Evolutionary conservation across 2,113 vertebrate species (phyloP).

Genomic region (Hyperopisus bebe): DNA sequence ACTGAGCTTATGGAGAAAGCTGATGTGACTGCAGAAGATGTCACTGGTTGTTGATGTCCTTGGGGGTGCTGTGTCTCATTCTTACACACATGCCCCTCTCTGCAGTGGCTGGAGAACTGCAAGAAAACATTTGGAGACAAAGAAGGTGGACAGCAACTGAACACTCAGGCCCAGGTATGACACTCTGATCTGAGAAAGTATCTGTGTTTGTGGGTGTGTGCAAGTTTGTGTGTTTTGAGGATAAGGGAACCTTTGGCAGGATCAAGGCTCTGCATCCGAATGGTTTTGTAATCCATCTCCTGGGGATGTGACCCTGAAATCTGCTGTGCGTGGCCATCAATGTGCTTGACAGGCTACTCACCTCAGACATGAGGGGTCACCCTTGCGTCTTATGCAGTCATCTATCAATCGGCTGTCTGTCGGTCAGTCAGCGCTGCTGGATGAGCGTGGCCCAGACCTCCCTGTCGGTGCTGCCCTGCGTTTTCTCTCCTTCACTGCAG

Average conservation of each 20-base stretch:
- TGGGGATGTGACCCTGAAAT: not conserved
- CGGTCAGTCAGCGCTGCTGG: not conserved
- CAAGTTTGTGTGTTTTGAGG: not conserved
- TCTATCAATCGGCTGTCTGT: not conserved
- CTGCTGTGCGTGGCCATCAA: not conserved
- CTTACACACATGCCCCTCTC: constrained; percentile 18
- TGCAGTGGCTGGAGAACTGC: constrained; percentile 91
- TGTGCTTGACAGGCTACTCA: not conserved
- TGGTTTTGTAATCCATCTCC: not conserved
- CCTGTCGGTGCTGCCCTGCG: not conserved
- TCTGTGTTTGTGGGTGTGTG: not conserved
- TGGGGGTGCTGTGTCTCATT: not conserved
- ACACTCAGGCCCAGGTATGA: constrained; percentile 77
- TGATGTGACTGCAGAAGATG: not conserved
- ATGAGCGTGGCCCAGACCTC: not conserved
- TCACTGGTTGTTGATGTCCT: not conserved
- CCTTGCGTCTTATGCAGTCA: not conserved
- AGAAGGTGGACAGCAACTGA: constrained; percentile 65
- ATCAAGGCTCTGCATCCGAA: not conserved
- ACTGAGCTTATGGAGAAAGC: not conserved
- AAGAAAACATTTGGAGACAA: constrained; percentile 87
- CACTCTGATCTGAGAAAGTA: not conserved
- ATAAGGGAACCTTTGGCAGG: not conserved
- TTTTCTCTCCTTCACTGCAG: not conserved
- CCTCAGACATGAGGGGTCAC: not conserved